phyloP scores from a whole-genome alignment of 2,888 invertebrate species.

The Microplitis deprimator region DNA sequence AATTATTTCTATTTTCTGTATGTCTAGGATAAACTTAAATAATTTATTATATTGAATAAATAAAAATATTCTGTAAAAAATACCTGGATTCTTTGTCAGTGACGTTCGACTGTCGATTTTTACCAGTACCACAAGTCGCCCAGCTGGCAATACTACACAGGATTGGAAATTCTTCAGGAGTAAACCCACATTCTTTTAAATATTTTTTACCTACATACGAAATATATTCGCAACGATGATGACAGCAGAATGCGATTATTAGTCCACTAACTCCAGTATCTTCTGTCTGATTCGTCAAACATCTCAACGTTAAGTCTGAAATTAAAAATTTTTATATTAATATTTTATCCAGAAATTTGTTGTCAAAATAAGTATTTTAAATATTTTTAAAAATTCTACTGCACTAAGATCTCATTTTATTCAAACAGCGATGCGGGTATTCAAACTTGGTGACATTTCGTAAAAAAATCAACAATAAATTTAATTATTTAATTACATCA shows the following conservation, averaged over 20 bases:
- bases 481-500: too few relatives aligned
- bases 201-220: constrained; percentile 80
- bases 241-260: constrained; percentile 90
- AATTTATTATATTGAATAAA: background rate
- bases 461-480: too few relatives aligned
- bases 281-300: constrained; percentile 73
- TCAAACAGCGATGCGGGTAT: too few relatives aligned
- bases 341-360: too few relatives aligned
- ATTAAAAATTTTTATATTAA: background rate
- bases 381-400: too few relatives aligned
- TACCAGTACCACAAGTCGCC: constrained; percentile 87
- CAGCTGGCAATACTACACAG: constrained; percentile 89
- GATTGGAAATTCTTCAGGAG: constrained; percentile 79
- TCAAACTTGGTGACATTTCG: too few relatives aligned
- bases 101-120: constrained; percentile 70
- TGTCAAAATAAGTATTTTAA: background rate
- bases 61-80: background rate
- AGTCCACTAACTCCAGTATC: constrained; percentile 73
- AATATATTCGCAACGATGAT: constrained; percentile 85
- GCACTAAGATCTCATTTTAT: too few relatives aligned
- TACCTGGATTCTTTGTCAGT: background rate
- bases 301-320: constrained; percentile 82
- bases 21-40: background rate
- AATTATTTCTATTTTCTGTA: background rate
- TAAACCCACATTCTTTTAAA: constrained; percentile 74